A percentile compares a stretch with the other conserved stretches of the same genome.
These are phyloP conservation scores for Linhomoeus sp. DNA, from an alignment of 2,888 invertebrate genomes.

Conservation along the genomic window DNA sequence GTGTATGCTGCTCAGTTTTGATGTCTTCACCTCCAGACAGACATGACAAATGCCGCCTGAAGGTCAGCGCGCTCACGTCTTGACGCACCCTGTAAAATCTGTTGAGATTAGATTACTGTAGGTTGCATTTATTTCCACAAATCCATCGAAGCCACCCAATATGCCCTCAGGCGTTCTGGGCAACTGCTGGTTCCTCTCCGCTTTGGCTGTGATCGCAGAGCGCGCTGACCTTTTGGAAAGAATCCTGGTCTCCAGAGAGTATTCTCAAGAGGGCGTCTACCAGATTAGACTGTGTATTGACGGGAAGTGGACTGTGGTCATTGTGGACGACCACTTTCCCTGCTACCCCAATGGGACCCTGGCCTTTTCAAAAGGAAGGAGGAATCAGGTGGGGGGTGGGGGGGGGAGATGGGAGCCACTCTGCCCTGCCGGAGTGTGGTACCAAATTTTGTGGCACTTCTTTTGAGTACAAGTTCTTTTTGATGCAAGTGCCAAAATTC, in stretches of 20 bases:
- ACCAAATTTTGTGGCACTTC: too few species aligned
- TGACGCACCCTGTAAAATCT: not conserved
- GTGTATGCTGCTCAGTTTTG: too few species aligned
- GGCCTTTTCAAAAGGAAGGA: conserved; percentile 19
- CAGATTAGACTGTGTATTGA: conserved; percentile 59
- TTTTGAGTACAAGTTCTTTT: too few species aligned
- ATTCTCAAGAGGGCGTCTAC: conserved; percentile 47
- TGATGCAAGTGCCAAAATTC: too few species aligned
- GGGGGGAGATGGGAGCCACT: too few species aligned
- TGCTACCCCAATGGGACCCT: conserved; percentile 51
- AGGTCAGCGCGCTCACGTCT: not conserved
- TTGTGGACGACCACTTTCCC: conserved; percentile 85
- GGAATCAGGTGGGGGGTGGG: conserved; percentile 48
- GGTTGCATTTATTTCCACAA: not conserved
- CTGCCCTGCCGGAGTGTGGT: too few species aligned
- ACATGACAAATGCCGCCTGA: too few species aligned
- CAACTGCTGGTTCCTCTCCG: conserved; percentile 91
- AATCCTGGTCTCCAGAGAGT: conserved; percentile 58
- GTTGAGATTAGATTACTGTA: not conserved
- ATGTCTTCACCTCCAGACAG: too few species aligned
- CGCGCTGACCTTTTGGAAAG: conserved; percentile 74
- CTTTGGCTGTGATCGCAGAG: conserved; percentile 84
- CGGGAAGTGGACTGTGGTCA: conserved; percentile 82
- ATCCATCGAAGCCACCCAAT: too few species aligned
- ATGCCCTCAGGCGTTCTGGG: conserved; percentile 57